Evolutionary conservation across 2,797 vertebrate genomes (phyloP).

Genomic region (Bucorvus abyssinicus): DNA sequence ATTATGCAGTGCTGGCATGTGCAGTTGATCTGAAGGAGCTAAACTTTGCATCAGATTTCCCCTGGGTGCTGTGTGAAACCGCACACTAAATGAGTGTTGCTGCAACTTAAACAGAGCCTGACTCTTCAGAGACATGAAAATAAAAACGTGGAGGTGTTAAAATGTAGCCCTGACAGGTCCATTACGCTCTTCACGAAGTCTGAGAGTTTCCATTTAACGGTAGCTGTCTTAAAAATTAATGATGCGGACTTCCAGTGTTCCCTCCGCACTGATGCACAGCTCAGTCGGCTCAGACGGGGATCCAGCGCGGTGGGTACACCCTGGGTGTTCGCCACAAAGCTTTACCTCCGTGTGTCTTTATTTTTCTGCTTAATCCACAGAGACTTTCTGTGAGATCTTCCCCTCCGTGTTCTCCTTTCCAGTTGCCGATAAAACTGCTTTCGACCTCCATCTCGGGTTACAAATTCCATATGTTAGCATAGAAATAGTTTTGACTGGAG

Average conservation of each 20-base stretch:
- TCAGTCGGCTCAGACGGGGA: not conserved
- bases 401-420: not conserved
- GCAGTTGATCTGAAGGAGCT: not conserved
- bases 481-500: not conserved
- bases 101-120: slow-evolving; percentile 35
- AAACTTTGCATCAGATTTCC: slow-evolving; percentile 35
- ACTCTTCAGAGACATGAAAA: not conserved
- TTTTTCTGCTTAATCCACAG: not conserved
- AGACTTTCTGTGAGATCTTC: not conserved
- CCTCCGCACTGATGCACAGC: not conserved
- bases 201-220: not conserved
- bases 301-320: accelerated
- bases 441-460: not conserved
- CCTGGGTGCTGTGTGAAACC: slow-evolving; percentile 18
- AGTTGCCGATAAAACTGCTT: not conserved
- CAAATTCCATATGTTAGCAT: not conserved
- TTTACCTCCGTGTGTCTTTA: not conserved
- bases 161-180: not conserved
- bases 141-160: slow-evolving; percentile 10
- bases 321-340: not conserved
- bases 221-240: slow-evolving; percentile 41
- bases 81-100: slow-evolving; percentile 20
- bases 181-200: not conserved
- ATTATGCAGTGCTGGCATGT: not conserved
- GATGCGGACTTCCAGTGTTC: not conserved